Evolutionary conservation across 30 jellyfish, hydroid and myxozoan genomes (phyloP), one percentile per base, ranked within the genome.

Genomic region (Catostylus mosaicus): DNA sequence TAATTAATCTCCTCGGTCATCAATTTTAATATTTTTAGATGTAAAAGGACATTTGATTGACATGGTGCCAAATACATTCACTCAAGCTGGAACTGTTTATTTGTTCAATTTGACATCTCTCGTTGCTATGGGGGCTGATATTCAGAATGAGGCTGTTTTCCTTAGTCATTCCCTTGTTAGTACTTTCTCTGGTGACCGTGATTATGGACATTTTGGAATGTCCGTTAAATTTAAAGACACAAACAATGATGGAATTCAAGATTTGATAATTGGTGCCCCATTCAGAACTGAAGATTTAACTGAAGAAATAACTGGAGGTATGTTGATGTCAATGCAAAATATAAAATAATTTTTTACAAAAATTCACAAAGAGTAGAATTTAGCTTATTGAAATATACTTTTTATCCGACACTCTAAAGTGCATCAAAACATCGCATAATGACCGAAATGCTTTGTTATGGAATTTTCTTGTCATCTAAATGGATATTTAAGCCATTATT

Each of bases 71-170:
- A 40, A 62, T 64, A 87, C 77, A 7, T 87, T 77, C 76, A 71
- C 56, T 20, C 96, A 87, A 70, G 96, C 96, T 32, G 96, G 96
- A 14, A 59, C 38, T 0, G 96, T 87, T 19, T 77, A 50, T 45
- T 30, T 87, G 56, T 60, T 77, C 63, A 73, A 87, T 23, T 69
- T 87, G 59, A 72, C 87, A 9, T 10, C 57, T 30, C 22, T 87
- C 34, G n/a, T 69, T 14, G 36, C 33, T 16, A 50, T 9, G 26
- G 80, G 87, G 19, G 27, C 9, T 27, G 22, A 9, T 32, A 14
- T 27, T 40, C 35, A n/a, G 7, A 72, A 71, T 47, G 77, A 56
- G 62, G 47, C 23, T 45, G 24, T 32, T 2, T 43, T 9, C 51
- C 30, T 67, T 2, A 65, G 77, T 26, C 75, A 74, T 57, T 83